Evolutionary conservation across 2,888 invertebrate genomes (phyloP), one percentile per base, ranked within the genome.

Genomic region (Hyles lineata): DNA sequence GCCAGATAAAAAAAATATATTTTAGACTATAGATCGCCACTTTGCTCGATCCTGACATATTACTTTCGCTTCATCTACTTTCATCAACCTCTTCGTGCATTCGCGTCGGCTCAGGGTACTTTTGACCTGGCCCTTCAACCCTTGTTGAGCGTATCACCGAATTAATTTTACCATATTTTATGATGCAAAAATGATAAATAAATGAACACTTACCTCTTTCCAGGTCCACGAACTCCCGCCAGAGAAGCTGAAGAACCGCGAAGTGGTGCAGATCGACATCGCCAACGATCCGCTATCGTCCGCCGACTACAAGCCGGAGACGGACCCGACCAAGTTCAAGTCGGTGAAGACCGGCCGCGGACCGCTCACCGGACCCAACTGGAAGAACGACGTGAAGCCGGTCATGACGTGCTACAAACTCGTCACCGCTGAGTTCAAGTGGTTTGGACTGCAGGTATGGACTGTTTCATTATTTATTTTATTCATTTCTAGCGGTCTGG

Each of bases 371-470:
- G 96, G 96, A 0, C 95, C 96, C 80, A 96, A 96, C 78, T 99
- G 99, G 98, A 96, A 96, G 92, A 95, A 96, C 74, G 96, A 95
- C 60, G 96, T 96, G 67, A 94, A 97, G 72, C 99, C 98, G 23
- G 97, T 99, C 76, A 99, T 99, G 99, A 99, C 99, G 71, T 98
- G 98, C 90, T 99, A 99, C 94, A 99, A 99, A 94, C 95, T 99
- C 81, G 99, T 99, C 83, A 98, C 98, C 55, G 97, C 98, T 77
- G 98, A 99, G 95, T 99, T 99, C 95, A 99, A 99, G 95, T 99
- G 99, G 99, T 99, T 98, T 87, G 99, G 99, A 73, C 95, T 99
- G 76, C 97, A 97, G 95, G 96, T 96, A 79, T 87, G 85, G 19
- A 19, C 6, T 55, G 55, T 50, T n/a, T 25, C 29, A 29, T 29